Conservation (phyloP, 2,888 invertebrate species). For the Melikaiella ostensackeni region DNA sequence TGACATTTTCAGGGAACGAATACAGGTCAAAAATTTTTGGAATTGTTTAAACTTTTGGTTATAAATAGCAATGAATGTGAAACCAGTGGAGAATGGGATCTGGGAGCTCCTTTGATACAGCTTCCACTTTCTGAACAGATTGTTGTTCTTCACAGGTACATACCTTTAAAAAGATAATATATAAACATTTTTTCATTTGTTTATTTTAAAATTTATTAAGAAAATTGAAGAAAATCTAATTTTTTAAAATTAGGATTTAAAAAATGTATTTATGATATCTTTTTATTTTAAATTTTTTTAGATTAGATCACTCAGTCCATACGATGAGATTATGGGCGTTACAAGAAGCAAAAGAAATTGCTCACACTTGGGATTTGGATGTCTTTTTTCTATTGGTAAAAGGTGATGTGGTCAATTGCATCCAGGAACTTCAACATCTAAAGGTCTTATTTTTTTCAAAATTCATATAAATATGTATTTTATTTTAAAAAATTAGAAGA, state of each 20-base stretch:
- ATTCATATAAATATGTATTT: not conserved
- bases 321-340: conserved; percentile 88
- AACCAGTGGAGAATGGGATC: conserved; percentile 84
- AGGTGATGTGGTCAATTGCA: conserved; percentile 72
- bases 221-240: too few species aligned
- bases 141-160: conserved; percentile 82
- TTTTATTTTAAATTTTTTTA: conserved; percentile 49
- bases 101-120: conserved; percentile 86
- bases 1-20: conserved; percentile 78
- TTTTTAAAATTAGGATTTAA: too few species aligned
- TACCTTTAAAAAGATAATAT: not conserved
- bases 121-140: conserved; percentile 91
- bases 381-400: conserved; percentile 82
- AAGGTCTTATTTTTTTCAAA: conserved; percentile 76
- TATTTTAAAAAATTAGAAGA: not conserved
- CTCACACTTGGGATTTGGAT: conserved; percentile 87
- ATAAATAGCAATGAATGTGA: conserved; percentile 87
- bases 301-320: conserved; percentile 89
- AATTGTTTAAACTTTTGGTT: conserved; percentile 85
- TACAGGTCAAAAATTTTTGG: conserved; percentile 81
- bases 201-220: too few species aligned
- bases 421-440: conserved; percentile 72
- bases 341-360: conserved; percentile 84
- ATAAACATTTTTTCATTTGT: not conserved
- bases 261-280: too few species aligned